A percentile compares a stretch with the other conserved stretches of the same genome.
These are phyloP conservation scores for Spilogale gracilis DNA, from an alignment of 2,113 vertebrate species.

Conservation along the genomic window DNA sequence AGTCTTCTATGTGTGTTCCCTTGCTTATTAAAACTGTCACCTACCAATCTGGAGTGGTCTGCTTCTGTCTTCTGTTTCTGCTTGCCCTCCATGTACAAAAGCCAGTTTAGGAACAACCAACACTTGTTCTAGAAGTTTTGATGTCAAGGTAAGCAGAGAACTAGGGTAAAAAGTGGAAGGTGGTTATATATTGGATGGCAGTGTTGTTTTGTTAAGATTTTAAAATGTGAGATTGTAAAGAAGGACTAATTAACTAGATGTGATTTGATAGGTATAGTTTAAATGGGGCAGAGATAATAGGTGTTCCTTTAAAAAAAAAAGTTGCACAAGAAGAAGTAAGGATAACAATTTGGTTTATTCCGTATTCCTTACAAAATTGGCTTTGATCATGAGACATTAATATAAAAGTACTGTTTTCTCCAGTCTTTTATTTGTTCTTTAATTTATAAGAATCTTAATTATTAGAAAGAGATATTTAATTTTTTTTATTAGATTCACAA, in stretches of 20 bases:
- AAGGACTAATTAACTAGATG: background rate
- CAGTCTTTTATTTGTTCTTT: background rate
- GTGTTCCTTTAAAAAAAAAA: background rate
- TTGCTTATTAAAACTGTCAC: no score
- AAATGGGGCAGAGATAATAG: background rate
- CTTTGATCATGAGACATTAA: background rate
- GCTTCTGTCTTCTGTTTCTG: no score
- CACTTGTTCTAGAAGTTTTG: background rate
- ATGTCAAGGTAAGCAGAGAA: background rate
- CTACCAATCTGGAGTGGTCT: no score
- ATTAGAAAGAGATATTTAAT: background rate
- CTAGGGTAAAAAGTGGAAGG: background rate
- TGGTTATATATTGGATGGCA: background rate
- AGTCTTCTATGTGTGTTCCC: no score
- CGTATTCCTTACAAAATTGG: background rate
- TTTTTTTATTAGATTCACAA: background rate
- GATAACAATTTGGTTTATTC: background rate
- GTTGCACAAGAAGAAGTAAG: background rate
- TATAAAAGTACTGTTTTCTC: conserved; percentile 3
- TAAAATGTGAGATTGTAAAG: background rate
- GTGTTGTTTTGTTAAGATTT: background rate
- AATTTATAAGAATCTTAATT: background rate
- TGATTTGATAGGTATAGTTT: background rate
- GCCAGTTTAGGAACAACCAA: conserved; percentile 3
- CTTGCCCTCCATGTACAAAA: no score